Base-by-base conservation (phyloP, 2,113 vertebrate genomes). In the Syrrhaptes paradoxus region DNA sequence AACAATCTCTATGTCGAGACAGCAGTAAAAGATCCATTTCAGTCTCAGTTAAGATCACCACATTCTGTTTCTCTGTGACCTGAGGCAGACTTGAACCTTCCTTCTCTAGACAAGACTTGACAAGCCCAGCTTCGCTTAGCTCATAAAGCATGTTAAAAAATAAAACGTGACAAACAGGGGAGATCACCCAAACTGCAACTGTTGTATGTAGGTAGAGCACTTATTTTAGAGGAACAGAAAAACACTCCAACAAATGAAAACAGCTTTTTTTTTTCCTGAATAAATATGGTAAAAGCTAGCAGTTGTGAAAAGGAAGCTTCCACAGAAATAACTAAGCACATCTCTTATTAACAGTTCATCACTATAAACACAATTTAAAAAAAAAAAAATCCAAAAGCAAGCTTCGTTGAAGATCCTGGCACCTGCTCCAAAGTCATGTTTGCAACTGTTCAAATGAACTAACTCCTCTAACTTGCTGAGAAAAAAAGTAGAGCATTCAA, bases 11-110 rank as follows among this genome's bases (percentile, higher is more conserved):
- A 7, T 84, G 90, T 93, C 73, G 54, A 96, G 95, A 96, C 96
- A 94, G 95, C 73, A 90, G 93, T 95, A 96, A 93, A 90, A 95
- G 79, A 86, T 95, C 85, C 80, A 85, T 87, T 96, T 96, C 96
- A 94, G 61, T 61, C 88, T 90, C 92, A 82, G 80, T 95, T 96
- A 96, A 96, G 88, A 96, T 96, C 94, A 96, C 72, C 70, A 90
- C 95, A 87, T 84, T 97, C 86, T 95, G 79, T 10, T 90, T 82
- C 73, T 89, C 84, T 87, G 66, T 96, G 93, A 93, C 93, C 92
- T 72, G 77, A 95, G 95, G 95, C 93, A 94, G 80, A 73, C 54
- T 82, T 92, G 90, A 97, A 81, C 80, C 83, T 89, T 93, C 88
- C 73, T 92, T 76, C 88, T 94, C 54, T 52, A 75, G 76, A 51